Evolutionary conservation across 2,797 vertebrate genomes (phyloP).

Genomic region (Manis javanica): DNA sequence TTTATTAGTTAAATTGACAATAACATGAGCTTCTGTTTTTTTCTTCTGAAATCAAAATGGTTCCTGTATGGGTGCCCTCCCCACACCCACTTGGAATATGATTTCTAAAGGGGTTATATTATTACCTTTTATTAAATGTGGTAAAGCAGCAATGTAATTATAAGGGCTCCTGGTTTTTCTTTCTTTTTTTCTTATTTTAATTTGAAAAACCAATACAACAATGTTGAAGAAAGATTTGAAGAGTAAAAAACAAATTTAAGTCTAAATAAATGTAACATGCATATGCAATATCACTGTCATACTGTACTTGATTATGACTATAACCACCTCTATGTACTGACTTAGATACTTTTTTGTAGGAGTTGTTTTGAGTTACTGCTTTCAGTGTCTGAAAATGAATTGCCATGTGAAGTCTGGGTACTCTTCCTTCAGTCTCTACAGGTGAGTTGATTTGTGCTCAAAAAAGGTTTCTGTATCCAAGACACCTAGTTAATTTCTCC

Average conservation of each 20-base stretch:
- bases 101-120: conserved; percentile 7
- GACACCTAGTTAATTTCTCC: conserved; percentile 14
- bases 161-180: not conserved
- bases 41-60: not conserved
- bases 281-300: not conserved
- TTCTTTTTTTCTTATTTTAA: conserved; percentile 24
- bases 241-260: conserved; percentile 35
- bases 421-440: conserved; percentile 96
- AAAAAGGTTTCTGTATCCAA: not conserved
- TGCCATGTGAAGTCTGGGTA: conserved; percentile 94
- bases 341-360: conserved; percentile 87
- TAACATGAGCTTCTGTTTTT: conserved; percentile 12
- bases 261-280: conserved; percentile 48
- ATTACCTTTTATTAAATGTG: not conserved
- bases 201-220: conserved; percentile 19
- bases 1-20: not conserved
- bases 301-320: not conserved
- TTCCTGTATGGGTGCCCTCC: not conserved
- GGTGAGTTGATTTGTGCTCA: conserved; percentile 87
- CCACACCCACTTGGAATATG: not conserved
- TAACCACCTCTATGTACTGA: conserved; percentile 48
- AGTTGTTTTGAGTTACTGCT: conserved; percentile 99
- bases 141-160: conserved; percentile 2
- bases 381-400: conserved; percentile 96
- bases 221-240: conserved; percentile 29